Conservation (phyloP, 2,888 invertebrate species). For the Microctonus hyperodae region DNA sequence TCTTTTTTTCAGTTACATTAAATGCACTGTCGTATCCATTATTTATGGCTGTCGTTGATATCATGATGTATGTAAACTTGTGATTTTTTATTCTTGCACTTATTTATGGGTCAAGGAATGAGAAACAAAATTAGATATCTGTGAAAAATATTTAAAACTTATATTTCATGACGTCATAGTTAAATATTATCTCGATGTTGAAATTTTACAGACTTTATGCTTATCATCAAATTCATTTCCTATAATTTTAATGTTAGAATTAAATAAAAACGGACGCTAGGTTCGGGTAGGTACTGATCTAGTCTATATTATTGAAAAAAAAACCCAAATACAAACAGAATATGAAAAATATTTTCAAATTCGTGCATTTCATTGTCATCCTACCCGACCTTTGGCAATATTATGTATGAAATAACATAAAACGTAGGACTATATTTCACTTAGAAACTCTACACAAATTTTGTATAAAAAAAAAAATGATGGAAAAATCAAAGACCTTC, state of each 20-base stretch:
- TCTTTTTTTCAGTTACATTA: constrained; percentile 28
- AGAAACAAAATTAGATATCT: constrained; percentile 39
- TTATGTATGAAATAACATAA: not conserved
- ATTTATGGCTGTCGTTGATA: constrained; percentile 49
- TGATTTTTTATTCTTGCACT: constrained; percentile 11
- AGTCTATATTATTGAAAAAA: constrained; percentile 47
- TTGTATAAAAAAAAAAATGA: not conserved
- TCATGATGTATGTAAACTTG: constrained; percentile 49
- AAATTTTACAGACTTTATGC: constrained; percentile 57
- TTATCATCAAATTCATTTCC: constrained; percentile 50
- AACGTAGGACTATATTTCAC: not conserved
- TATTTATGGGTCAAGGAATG: not conserved
- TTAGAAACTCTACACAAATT: not conserved
- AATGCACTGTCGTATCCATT: constrained; percentile 47
- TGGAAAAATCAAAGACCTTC: not conserved
- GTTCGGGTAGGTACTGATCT: constrained; percentile 32
- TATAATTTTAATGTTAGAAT: constrained; percentile 32
- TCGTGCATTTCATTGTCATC: not conserved
- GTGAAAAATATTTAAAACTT: constrained; percentile 63
- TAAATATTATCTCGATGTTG: constrained; percentile 54
- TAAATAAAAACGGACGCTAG: constrained; percentile 12
- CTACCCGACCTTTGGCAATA: not conserved
- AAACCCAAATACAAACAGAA: not conserved
- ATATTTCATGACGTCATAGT: constrained; percentile 60
- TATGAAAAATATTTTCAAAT: not conserved